Base-by-base conservation (phyloP, 2,888 invertebrate genomes). In the Neoascia interrupta region DNA sequence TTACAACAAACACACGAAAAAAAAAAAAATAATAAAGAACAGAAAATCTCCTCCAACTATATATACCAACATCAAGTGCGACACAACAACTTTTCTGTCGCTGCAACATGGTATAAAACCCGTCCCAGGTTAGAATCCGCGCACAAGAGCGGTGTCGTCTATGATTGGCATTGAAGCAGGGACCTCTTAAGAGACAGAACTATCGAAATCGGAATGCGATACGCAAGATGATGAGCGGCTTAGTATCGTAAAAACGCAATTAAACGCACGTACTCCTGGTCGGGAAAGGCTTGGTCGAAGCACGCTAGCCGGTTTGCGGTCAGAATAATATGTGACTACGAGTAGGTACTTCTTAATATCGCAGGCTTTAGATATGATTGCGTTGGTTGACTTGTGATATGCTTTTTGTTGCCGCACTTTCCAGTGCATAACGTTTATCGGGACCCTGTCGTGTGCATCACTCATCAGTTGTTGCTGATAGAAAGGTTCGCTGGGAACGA, bases 141-240 rank as follows among this genome's bases (percentile, higher is more conserved):
- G 13, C 26, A 26, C 6, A 37, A 11, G 19, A 41, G 60, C 37
- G 61, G 61, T 53, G 28, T 28, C 54, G 19, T 47, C 66, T 66
- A 45, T 47, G 66, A 66, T 54, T 54, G 66, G 61, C 37, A 36
- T 13, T 31, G 23, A 21, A 19, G 21, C 21, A 15, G 6, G 56
- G 2, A 51, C 11, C 45, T 68, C 36, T 69, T 28, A 61, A 75
- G 23, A 26, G 56, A 69, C 61, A 69, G 68, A 56, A 63, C 69
- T 75, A 75, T 75, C 75, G 41, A 75, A 75, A 75, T 75, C 43
- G 56, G 69, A 75, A 51, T 75, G 54, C 43, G 41, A 68, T 51
- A 54, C 53, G 31, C 23, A 61, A 56, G 21, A 69, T 68, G 60
- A 69, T 61, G 51, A 60, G 69, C 45, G 23, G 41, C 60, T 51